Evolutionary conservation across 2,113 vertebrate species (phyloP).

Genomic region (Hipposideros armiger): DNA sequence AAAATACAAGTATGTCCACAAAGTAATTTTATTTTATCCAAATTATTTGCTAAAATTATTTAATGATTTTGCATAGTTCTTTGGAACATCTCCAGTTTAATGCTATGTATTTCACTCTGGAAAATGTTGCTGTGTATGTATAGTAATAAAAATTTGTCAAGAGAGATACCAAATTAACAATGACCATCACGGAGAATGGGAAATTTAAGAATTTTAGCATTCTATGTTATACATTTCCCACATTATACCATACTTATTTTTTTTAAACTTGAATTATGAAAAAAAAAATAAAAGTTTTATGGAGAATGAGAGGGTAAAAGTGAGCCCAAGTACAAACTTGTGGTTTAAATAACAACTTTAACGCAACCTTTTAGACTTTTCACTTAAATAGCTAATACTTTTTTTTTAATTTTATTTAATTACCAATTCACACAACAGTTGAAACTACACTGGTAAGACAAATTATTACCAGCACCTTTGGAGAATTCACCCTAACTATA

Average conservation of each 20-base stretch:
- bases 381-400: neutral
- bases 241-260: neutral
- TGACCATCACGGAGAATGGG: neutral
- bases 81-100: neutral
- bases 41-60: neutral
- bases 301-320: neutral
- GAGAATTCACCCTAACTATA: neutral
- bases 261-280: neutral
- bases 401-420: neutral
- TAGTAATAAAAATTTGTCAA: neutral
- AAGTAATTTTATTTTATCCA: neutral
- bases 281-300: slow-evolving; percentile 6
- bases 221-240: neutral
- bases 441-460: neutral
- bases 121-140: neutral
- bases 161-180: neutral
- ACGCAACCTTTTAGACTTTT: neutral
- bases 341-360: neutral
- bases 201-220: slow-evolving; percentile 15
- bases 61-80: neutral
- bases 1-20: neutral
- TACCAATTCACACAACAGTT: neutral
- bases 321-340: neutral
- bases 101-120: neutral
- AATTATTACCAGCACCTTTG: neutral